These are phyloP conservation scores for Eolophus roseicapilla DNA, from an alignment of 2,113 vertebrate genomes.

Conservation along the genomic window DNA sequence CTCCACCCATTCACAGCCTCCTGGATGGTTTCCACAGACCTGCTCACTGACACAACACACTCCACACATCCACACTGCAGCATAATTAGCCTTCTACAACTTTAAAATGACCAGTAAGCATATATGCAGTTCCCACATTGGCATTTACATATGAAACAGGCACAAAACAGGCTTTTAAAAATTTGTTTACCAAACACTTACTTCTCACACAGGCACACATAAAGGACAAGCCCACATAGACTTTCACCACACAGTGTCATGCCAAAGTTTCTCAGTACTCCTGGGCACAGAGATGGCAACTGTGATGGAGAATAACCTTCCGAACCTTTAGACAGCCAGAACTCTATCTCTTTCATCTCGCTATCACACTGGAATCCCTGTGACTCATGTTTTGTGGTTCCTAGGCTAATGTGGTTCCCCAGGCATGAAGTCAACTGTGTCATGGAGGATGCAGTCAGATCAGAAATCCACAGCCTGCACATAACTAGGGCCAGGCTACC, in stretches of 20 bases:
- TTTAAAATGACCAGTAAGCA: not conserved
- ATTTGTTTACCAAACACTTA: not conserved
- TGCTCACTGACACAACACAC: accelerated
- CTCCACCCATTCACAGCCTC: accelerated
- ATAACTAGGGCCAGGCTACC: not conserved
- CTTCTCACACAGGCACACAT: not conserved
- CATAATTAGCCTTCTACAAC: not conserved
- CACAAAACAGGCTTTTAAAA: not conserved
- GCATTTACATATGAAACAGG: not conserved
- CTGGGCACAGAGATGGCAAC: not conserved
- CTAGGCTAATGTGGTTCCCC: not conserved
- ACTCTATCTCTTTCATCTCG: not conserved
- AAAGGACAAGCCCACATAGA: not conserved
- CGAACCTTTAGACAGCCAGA: not conserved
- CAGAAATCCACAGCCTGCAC: not conserved
- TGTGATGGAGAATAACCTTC: not conserved
- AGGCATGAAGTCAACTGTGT: not conserved
- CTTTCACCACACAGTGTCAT: not conserved
- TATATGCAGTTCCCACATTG: not conserved
- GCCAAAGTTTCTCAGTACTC: not conserved
- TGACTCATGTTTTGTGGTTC: not conserved
- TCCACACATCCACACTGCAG: not conserved
- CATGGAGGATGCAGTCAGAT: not conserved
- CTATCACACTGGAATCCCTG: not conserved
- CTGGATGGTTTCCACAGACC: not conserved